These are phyloP conservation scores for Galemys pyrenaicus DNA, from an alignment of 2,113 vertebrate species.

Conservation along the genomic window DNA sequence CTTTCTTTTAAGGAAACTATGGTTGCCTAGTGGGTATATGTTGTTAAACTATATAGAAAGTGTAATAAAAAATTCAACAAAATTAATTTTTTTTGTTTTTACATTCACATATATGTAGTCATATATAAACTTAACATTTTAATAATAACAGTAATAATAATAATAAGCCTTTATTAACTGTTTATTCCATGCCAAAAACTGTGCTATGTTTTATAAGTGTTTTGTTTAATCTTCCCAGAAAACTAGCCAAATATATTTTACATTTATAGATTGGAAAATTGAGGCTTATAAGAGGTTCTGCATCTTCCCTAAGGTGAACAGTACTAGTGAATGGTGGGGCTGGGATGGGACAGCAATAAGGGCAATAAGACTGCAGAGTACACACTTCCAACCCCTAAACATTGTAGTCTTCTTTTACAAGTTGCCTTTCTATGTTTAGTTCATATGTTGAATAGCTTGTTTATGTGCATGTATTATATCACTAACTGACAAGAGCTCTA, in stretches of 20 bases:
- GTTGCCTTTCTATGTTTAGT: neutral
- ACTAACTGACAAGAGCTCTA: neutral
- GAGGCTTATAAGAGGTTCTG: neutral
- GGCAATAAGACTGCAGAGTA: neutral
- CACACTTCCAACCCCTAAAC: neutral
- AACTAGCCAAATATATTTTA: slow-evolving; percentile 27
- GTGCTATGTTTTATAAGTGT: neutral
- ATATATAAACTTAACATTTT: slow-evolving; percentile 20
- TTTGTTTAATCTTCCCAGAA: neutral
- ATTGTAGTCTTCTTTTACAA: neutral
- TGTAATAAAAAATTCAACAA: neutral
- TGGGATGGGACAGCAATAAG: neutral
- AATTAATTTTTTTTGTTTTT: neutral
- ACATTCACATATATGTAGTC: neutral
- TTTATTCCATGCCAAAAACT: neutral
- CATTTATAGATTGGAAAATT: slow-evolving; percentile 4
- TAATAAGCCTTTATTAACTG: slow-evolving; percentile 17
- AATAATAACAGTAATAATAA: slow-evolving; percentile 22
- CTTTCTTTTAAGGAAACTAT: slow-evolving; percentile 22
- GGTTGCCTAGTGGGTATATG: neutral
- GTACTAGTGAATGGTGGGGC: neutral
- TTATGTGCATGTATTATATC: neutral
- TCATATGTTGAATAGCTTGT: neutral
- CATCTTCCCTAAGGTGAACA: neutral
- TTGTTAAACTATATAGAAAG: slow-evolving; percentile 11